A percentile compares a stretch with the other conserved stretches of the same genome.
phyloP scores from a whole-genome alignment of 2,797 vertebrate species.

The Acipenser ruthenus region DNA sequence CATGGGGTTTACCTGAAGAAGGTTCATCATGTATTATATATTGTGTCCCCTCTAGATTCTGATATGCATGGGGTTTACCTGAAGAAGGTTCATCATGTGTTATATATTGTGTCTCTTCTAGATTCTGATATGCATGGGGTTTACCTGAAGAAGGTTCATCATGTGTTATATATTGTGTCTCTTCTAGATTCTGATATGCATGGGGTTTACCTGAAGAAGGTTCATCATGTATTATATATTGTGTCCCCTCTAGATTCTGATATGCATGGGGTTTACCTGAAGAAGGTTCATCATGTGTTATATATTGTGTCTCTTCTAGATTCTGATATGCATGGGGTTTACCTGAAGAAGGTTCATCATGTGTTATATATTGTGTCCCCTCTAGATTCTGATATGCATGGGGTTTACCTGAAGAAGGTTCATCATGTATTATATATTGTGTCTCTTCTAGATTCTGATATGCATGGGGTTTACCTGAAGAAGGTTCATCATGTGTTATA shows the following conservation, averaged over 20 bases:
- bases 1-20: constrained; percentile 70
- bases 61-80: constrained; percentile 83
- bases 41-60: constrained; percentile 53
- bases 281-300: constrained; percentile 23
- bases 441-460: constrained; percentile 69
- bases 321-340: constrained; percentile 77
- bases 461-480: constrained; percentile 78
- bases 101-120: constrained; percentile 29
- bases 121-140: constrained; percentile 80
- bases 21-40: not conserved
- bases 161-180: not conserved
- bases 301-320: constrained; percentile 47
- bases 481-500: not conserved
- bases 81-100: constrained; percentile 32
- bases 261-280: constrained; percentile 80
- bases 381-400: constrained; percentile 83
- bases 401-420: constrained; percentile 65
- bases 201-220: constrained; percentile 67
- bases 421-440: not conserved
- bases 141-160: constrained; percentile 59
- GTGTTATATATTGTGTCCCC: not conserved
- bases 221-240: not conserved
- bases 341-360: constrained; percentile 52
- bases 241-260: constrained; percentile 63
- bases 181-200: constrained; percentile 81